Evolutionary conservation across 2,888 invertebrate species (phyloP).

Genomic region (Nomada fabriciana): DNA sequence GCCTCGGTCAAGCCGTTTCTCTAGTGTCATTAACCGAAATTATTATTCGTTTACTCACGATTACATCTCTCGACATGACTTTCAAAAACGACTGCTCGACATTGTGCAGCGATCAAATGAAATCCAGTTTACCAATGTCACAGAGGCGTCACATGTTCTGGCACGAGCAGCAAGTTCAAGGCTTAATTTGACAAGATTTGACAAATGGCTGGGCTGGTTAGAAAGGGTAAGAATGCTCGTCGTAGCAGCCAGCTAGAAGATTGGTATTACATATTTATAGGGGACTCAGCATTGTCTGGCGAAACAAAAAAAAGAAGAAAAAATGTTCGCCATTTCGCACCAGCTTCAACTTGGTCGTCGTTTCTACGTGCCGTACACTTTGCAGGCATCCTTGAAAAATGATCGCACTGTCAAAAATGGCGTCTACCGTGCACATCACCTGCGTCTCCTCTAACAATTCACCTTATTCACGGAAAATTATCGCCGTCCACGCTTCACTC

Average conservation of each 20-base stretch:
- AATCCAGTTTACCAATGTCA: too few species aligned
- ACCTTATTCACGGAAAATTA: slow-evolving; percentile 58
- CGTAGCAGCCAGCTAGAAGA: slow-evolving; percentile 24
- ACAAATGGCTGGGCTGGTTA: slow-evolving; percentile 25
- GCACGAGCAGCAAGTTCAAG: not conserved
- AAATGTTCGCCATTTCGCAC: slow-evolving; percentile 63
- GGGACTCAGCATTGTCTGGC: slow-evolving; percentile 58
- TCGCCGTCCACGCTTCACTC: slow-evolving; percentile 30
- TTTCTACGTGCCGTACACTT: slow-evolving; percentile 36
- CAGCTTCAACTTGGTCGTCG: slow-evolving; percentile 52
- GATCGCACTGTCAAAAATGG: slow-evolving; percentile 67
- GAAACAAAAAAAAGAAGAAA: slow-evolving; percentile 26
- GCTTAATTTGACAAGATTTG: slow-evolving; percentile 47
- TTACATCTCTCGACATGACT: too few species aligned
- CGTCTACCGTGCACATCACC: slow-evolving; percentile 62
- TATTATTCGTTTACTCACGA: too few species aligned
- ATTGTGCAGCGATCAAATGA: not conserved
- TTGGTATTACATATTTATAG: slow-evolving; percentile 67
- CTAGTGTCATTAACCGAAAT: too few species aligned
- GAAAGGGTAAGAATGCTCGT: slow-evolving; percentile 24
- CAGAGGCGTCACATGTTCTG: not conserved
- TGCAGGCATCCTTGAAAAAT: slow-evolving; percentile 62
- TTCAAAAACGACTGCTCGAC: not conserved
- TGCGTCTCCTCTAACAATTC: slow-evolving; percentile 64
- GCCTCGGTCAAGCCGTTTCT: too few species aligned